Conservation (phyloP, 2,797 vertebrate species). For the Oryzias sinensis region DNA sequence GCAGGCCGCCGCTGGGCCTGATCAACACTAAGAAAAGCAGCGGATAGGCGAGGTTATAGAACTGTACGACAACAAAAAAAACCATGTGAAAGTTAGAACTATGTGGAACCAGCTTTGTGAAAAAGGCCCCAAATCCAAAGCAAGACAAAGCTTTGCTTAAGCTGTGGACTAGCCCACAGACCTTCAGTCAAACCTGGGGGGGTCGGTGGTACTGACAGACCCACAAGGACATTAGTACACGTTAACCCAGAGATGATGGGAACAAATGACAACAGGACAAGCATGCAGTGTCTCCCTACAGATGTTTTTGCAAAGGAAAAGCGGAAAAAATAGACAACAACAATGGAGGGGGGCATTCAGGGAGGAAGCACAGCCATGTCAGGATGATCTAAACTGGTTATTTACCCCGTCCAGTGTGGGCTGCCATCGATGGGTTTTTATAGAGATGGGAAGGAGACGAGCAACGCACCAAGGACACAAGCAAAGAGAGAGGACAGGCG, state of each 20-base stretch:
- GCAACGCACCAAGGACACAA: conserved; percentile 73
- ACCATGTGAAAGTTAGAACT: conserved; percentile 75
- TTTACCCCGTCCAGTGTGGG: conserved; percentile 95
- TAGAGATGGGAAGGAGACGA: conserved; percentile 84
- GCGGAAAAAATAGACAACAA: conserved; percentile 54
- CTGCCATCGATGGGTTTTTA: conserved; percentile 84
- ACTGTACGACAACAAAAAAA: conserved; percentile 26
- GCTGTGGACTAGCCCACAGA: conserved; percentile 62
- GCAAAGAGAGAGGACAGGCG: conserved; percentile 80
- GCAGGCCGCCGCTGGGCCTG: conserved; percentile 53
- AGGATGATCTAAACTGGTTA: conserved; percentile 78
- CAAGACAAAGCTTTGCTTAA: conserved; percentile 72
- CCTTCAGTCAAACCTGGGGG: conserved; percentile 58
- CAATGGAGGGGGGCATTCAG: conserved; percentile 60
- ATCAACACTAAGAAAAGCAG: conserved; percentile 29
- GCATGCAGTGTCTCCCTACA: conserved; percentile 65
- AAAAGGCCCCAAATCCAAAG: conserved; percentile 69
- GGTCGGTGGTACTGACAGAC: conserved; percentile 45
- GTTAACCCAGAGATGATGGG: conserved; percentile 54
- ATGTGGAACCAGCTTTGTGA: conserved; percentile 72
- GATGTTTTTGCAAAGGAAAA: conserved; percentile 48
- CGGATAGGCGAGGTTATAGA: conserved; percentile 15
- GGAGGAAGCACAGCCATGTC: conserved; percentile 69
- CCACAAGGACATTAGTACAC: conserved; percentile 62
- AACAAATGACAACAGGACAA: conserved; percentile 62